Percentiles rank a stretch among this genome's conserved stretches.
Conservation (phyloP, 2,113 vertebrate species). For the Corynorhinus townsendii region DNA sequence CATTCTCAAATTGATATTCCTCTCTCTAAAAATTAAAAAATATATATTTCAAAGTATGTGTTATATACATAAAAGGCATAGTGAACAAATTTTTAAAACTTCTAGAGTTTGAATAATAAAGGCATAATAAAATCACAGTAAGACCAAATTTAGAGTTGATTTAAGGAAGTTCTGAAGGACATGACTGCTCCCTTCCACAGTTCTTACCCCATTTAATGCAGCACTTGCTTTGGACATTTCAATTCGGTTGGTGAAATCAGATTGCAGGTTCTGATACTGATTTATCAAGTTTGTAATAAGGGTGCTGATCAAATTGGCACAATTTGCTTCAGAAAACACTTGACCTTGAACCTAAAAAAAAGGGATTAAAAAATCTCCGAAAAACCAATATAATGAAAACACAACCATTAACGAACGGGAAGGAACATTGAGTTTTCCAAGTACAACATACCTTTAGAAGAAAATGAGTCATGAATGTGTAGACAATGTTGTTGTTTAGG, state of each 20-base stretch:
- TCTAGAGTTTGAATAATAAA: neutral
- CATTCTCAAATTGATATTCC: too few relatives aligned
- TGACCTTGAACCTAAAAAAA: slow-evolving; percentile 89
- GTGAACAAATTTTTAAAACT: neutral
- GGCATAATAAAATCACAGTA: neutral
- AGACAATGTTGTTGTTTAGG: slow-evolving; percentile 94
- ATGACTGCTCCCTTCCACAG: neutral
- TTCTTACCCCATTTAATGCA: slow-evolving; percentile 94
- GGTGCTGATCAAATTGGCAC: slow-evolving; percentile 92
- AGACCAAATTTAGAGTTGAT: neutral
- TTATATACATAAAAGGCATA: neutral
- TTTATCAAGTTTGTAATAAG: slow-evolving; percentile 95
- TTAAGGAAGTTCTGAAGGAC: neutral
- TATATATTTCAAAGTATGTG: neutral
- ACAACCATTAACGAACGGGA: neutral
- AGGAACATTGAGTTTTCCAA: neutral
- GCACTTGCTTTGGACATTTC: slow-evolving; percentile 96
- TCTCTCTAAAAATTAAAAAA: too few relatives aligned
- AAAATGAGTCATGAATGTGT: slow-evolving; percentile 96
- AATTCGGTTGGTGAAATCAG: slow-evolving; percentile 88
- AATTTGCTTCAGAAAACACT: slow-evolving; percentile 95
- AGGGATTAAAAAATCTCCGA: slow-evolving; percentile 23
- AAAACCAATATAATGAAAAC: neutral
- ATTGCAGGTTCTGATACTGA: slow-evolving; percentile 93
- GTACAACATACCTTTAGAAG: slow-evolving; percentile 88